Evolutionary conservation across 2,113 vertebrate species (phyloP).

Genomic region (Willisornis vidua): DNA sequence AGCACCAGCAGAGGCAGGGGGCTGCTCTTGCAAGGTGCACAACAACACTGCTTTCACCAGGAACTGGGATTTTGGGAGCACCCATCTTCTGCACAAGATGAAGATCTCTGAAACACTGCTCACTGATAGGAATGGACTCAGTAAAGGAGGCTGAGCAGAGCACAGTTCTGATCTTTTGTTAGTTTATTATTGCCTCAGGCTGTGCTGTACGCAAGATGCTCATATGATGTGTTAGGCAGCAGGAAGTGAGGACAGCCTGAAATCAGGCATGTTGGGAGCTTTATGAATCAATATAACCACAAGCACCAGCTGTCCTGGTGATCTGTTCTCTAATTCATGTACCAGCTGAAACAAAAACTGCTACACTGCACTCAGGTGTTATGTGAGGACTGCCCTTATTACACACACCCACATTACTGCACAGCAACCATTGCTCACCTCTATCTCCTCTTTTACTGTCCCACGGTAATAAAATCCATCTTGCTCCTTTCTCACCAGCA

Average conservation of each 20-base stretch:
- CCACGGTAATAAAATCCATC: constrained; percentile 85
- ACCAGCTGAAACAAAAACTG: background rate
- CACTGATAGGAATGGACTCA: background rate
- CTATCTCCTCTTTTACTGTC: constrained; percentile 76
- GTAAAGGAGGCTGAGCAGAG: background rate
- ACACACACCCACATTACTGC: accelerated
- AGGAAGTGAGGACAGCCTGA: background rate
- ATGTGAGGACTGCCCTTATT: background rate
- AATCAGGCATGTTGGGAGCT: background rate
- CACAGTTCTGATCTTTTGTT: background rate
- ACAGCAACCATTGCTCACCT: constrained; percentile 67
- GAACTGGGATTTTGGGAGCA: background rate
- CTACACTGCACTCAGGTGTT: background rate
- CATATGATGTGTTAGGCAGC: background rate
- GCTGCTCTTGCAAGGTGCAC: background rate
- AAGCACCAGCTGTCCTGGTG: background rate
- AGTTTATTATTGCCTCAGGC: background rate
- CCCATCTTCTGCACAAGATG: background rate
- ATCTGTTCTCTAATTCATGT: background rate
- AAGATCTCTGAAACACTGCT: background rate
- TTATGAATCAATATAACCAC: accelerated
- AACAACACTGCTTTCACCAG: background rate
- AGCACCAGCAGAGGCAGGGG: background rate
- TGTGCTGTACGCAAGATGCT: background rate
- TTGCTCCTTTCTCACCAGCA: constrained; percentile 79